Percentiles rank a stretch among this genome's conserved stretches.
These are phyloP conservation scores for Phymastichus coffea DNA, from an alignment of 1,140 invertebrate genomes.

Conservation along the genomic window DNA sequence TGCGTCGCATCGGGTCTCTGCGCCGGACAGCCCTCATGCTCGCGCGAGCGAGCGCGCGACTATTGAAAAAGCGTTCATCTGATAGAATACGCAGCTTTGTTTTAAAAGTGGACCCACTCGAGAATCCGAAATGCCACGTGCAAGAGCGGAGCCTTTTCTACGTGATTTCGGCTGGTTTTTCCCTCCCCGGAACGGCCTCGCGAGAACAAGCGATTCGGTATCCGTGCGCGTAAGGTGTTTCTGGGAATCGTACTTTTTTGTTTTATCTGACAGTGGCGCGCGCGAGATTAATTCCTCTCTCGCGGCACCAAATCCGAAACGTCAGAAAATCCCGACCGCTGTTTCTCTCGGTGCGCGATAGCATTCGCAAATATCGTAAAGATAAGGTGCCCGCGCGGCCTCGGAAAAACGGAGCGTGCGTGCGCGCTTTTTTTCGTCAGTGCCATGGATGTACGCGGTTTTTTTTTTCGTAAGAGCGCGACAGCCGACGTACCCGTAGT, in stretches of 20 bases:
- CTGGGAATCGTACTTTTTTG: too few species aligned
- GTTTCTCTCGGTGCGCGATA: conserved; percentile 45
- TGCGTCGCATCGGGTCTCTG: conserved; percentile 35
- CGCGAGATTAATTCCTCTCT: too few species aligned
- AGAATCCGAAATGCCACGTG: too few species aligned
- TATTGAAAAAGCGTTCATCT: conserved; percentile 34
- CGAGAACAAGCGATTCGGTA: neutral
- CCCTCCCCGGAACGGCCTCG: too few species aligned
- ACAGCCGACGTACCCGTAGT: too few species aligned
- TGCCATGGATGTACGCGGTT: too few species aligned
- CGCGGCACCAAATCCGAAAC: neutral
- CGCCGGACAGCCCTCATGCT: conserved; percentile 40
- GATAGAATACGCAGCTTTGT: conserved; percentile 30
- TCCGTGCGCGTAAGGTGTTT: neutral
- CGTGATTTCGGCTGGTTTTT: too few species aligned
- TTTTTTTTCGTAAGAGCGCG: too few species aligned
- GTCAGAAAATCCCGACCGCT: conserved; percentile 39
- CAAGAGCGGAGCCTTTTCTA: too few species aligned
- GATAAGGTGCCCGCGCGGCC: conserved; percentile 41
- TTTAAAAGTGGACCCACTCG: conserved; percentile 35
- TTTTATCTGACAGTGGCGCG: too few species aligned
- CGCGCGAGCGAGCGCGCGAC: neutral
- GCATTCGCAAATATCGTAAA: conserved; percentile 56
- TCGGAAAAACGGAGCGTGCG: conserved; percentile 40
- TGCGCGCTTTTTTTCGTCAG: conserved; percentile 35